Percentiles rank a stretch among this genome's conserved stretches.
Conservation (phyloP, 2,113 vertebrate genomes). For the Orycteropus afer region DNA sequence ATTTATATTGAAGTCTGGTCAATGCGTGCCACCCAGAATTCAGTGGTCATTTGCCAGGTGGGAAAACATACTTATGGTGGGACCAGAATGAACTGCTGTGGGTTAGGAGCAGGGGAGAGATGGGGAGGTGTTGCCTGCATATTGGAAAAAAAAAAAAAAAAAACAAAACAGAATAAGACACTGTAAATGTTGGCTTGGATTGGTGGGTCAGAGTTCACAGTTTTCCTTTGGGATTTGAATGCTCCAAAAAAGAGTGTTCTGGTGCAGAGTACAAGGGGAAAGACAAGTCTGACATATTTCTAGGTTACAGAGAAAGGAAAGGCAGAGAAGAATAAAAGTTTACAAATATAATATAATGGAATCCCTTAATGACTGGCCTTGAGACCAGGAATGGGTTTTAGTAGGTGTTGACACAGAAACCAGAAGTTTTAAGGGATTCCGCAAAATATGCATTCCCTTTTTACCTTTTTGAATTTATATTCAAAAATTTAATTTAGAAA, state of each 20-base stretch:
- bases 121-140: background rate
- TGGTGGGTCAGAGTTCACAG: background rate
- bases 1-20: constrained; percentile 91
- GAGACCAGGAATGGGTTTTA: background rate
- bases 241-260: background rate
- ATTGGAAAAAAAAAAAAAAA: too few species aligned
- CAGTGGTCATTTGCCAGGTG: constrained; percentile 79
- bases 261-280: background rate
- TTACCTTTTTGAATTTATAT: constrained; percentile 26
- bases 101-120: constrained; percentile 50
- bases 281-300: background rate
- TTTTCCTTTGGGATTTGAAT: background rate
- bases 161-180: constrained; percentile 16
- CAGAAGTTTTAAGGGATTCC: background rate
- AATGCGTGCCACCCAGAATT: constrained; percentile 91
- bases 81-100: constrained; percentile 40
- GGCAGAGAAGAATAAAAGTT: background rate
- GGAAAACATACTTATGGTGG: constrained; percentile 83
- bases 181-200: background rate
- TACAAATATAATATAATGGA: background rate
- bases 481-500: constrained; percentile 22
- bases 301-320: background rate
- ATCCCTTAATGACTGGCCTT: background rate
- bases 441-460: background rate
- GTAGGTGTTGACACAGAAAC: background rate